Evolutionary conservation across 2,113 vertebrate genomes (phyloP).

Genomic region (Crotalus helleri): DNA sequence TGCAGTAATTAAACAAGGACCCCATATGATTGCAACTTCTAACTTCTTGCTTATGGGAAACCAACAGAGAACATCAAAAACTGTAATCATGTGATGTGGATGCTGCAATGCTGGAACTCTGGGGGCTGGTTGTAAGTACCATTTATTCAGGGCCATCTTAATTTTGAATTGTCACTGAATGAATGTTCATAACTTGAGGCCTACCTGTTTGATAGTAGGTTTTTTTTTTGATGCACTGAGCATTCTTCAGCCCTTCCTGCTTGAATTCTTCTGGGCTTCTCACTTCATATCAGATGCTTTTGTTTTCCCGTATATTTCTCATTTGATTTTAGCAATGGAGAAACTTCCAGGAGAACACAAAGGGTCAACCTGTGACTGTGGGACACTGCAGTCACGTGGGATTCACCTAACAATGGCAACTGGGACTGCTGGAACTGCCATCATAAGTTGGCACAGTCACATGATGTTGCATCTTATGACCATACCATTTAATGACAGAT

Average conservation of each 20-base stretch:
- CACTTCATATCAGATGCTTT: neutral
- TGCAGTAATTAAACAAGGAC: neutral
- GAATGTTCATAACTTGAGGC: neutral
- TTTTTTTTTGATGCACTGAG: fast-evolving
- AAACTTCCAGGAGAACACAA: neutral
- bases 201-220: neutral
- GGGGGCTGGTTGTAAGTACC: neutral
- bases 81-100: neutral
- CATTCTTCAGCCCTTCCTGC: neutral
- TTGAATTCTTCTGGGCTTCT: neutral
- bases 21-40: neutral
- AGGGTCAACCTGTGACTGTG: neutral
- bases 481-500: neutral
- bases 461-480: neutral
- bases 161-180: neutral
- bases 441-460: neutral
- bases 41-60: neutral
- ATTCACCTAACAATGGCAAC: neutral
- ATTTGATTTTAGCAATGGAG: neutral
- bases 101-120: neutral
- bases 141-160: neutral
- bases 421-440: neutral
- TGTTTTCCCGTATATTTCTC: neutral
- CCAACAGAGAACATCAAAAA: neutral
- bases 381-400: neutral